Evolutionary conservation across 1,140 invertebrate species (phyloP).

Genomic region (Drosophila oshimai): DNA sequence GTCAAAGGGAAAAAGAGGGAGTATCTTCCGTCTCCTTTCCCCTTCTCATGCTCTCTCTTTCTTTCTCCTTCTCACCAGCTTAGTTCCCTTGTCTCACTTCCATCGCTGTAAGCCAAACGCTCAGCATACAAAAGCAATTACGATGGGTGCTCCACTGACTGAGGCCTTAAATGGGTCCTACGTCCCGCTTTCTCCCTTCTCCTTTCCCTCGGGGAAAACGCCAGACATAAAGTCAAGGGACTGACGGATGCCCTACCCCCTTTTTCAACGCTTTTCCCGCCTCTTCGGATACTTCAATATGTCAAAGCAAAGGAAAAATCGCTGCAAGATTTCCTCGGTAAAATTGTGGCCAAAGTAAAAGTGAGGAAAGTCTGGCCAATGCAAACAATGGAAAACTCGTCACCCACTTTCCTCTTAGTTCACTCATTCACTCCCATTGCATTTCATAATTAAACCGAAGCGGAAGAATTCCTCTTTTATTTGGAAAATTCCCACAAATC

Average conservation of each 20-base stretch:
- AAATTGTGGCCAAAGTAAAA: slow-evolving; percentile 16
- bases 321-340: slow-evolving; percentile 7
- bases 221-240: slow-evolving; percentile 25
- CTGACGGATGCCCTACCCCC: slow-evolving; percentile 22
- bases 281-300: slow-evolving; percentile 8
- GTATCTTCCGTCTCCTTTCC: background rate
- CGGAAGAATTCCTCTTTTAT: background rate
- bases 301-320: slow-evolving; percentile 24
- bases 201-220: background rate
- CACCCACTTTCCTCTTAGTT: background rate
- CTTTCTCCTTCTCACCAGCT: background rate
- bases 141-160: slow-evolving; percentile 24
- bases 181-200: background rate
- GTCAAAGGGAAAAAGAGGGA: background rate
- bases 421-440: slow-evolving; percentile 28
- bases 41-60: background rate
- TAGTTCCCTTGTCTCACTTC: slow-evolving; percentile 37
- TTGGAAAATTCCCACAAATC: background rate
- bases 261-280: background rate
- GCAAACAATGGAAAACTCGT: slow-evolving; percentile 18
- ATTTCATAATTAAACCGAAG: slow-evolving; percentile 48
- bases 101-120: slow-evolving; percentile 35
- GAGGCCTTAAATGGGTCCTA: slow-evolving; percentile 7
- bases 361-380: background rate
- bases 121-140: slow-evolving; percentile 65